Base-by-base conservation (phyloP, 92 coral and sea anemone genomes). In the Scolanthus callimorphus region DNA sequence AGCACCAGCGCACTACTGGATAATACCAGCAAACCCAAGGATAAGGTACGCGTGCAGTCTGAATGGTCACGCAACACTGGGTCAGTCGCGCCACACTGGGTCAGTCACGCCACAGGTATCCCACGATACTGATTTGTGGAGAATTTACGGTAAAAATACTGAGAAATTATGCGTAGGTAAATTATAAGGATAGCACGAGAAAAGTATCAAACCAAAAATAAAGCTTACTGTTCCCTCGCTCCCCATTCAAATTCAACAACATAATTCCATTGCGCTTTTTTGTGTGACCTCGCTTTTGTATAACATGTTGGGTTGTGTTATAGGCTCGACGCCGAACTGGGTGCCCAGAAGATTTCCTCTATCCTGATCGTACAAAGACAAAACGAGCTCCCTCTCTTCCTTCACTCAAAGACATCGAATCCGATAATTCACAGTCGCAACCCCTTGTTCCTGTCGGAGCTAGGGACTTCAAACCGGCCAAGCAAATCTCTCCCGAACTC, bases 321-420 rank as follows among this genome's bases (percentile, higher is more conserved):
- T 29, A 94, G 96, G 99, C 97, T 22, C 96, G 99, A 29, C 86
- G 99, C 9, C 81, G 99, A 21, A 84, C 97, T 51, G 92, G 95
- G 3, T 73, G 79, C 25, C 99, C 83, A 69, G 92, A 94, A 62
- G 96, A 94, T 55, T 80, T 89, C 61, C 76, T 94, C 48, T 85
- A 81, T 60, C 95, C 99, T 39, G 87, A 76, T 23, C 78, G 87
- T 23, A 54, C 59, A 27, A 86, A 94, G 56, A 68, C 86, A 27
- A 84, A 74, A 54, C 76, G 76, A 17, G 67, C 85, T 26, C 76
- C 96, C 6, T 79, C 74, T 59, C 67, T 88, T 41, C 68, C 85
- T 51, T 51, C 78, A 15, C 79, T 88, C n/a, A 73, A 56, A 12
- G 90, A 77, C 52, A 67, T 52, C 3, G 83, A 87, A 15, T 80